Evolutionary conservation across 2,888 invertebrate species (phyloP), one percentile per base, ranked within the genome.

Genomic region (Bibio marci): DNA sequence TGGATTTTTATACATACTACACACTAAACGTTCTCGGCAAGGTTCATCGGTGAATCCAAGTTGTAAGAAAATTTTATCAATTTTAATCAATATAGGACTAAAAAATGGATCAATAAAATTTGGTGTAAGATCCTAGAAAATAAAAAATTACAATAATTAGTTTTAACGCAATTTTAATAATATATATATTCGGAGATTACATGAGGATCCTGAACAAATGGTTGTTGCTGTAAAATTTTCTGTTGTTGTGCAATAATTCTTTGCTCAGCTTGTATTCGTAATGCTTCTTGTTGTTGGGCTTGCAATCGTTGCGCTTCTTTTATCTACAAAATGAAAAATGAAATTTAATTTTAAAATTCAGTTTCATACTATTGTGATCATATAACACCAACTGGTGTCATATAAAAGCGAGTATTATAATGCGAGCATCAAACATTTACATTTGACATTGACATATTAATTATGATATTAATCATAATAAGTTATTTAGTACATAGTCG

Each of bases 1-100:
- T 0, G 87, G 88, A 54, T 81, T 81, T 52, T 77, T 80, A 63
- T 88, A 88, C 67, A 87, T 74, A 45, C 79, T 76, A 54, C 87
- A 88, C 3, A 88, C 74, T 1, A 87, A 71, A 43, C 85, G 65
- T 55, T 86, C 85, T 43, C 73, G 68, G 54, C 88, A 88, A 0
- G 70, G 69, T 45, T 78, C 76, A 11, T 81, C 80, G 1, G 57
- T 57, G 31, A 81, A 77, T 12, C 80, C 76, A 40, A 86, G 59
- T 40, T 79, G 77, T 18, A 63, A 62, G 44, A 87, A 69, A 39
- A 85, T 73, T 27, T 72, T 70, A 50, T 87, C 82, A 35, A 88
- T 75, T 51, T 77, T 73, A n/a, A 76, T 73, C 38, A 88, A 55
- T 35, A 88, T 75, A 1, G 77, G 75, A 12, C 80, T 80, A 59